Conservation (phyloP, 1,140 invertebrate species). For the Drosophila takahashii region DNA sequence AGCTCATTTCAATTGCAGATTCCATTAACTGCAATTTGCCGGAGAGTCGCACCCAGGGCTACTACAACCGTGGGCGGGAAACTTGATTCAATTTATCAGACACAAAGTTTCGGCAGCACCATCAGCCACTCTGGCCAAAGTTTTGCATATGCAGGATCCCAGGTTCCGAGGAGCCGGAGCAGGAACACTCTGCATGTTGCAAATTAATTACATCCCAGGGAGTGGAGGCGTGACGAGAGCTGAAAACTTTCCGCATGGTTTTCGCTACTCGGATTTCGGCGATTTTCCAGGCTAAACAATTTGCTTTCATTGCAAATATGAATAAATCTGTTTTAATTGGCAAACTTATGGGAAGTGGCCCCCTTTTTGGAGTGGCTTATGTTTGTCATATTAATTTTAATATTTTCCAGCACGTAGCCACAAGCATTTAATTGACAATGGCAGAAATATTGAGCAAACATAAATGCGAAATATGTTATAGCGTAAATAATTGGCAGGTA, state of each 20-base stretch:
- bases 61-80: conserved; percentile 8
- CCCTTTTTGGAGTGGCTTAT: conserved; percentile 6
- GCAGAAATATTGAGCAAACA: neutral
- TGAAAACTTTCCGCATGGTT: conserved; percentile 27
- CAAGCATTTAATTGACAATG: neutral
- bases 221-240: conserved; percentile 15
- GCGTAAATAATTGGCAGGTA: neutral
- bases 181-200: conserved; percentile 21
- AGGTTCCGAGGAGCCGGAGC: conserved; percentile 7
- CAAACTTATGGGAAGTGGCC: conserved; percentile 2
- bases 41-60: conserved; percentile 7
- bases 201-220: conserved; percentile 50
- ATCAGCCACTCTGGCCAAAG: conserved; percentile 22
- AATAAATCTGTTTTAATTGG: conserved; percentile 32
- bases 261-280: conserved; percentile 6
- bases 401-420: neutral
- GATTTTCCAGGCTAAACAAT: conserved; percentile 26
- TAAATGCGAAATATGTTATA: neutral
- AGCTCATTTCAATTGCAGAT: conserved; percentile 57
- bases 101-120: conserved; percentile 9
- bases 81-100: conserved; percentile 63
- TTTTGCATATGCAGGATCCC: conserved; percentile 39
- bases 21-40: conserved; percentile 61
- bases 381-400: conserved; percentile 7
- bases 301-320: conserved; percentile 19